phyloP scores from a whole-genome alignment of 1,140 invertebrate species.

The Drosophila fuyamai region DNA sequence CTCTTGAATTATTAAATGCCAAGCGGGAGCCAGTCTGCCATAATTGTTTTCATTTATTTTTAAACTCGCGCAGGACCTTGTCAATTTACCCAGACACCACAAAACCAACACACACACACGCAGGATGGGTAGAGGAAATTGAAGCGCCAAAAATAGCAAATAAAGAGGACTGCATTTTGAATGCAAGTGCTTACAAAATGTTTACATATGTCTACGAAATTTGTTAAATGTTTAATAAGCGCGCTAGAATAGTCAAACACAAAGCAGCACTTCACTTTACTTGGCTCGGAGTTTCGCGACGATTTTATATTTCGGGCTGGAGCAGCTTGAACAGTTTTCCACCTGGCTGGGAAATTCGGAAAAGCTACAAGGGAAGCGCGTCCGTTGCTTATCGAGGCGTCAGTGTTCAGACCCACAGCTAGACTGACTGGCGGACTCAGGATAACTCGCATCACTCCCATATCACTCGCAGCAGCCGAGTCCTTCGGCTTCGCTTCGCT shows the following conservation, averaged over 20 bases:
- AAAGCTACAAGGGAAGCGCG: conserved; percentile 26
- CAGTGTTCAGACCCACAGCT: conserved; percentile 60
- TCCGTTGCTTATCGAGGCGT: conserved; percentile 45
- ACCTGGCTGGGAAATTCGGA: conserved; percentile 42
- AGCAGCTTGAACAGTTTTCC: conserved; percentile 37
- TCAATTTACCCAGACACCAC: conserved; percentile 44
- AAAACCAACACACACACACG: conserved; percentile 11
- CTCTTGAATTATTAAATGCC: conserved; percentile 29
- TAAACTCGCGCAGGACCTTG: conserved; percentile 58
- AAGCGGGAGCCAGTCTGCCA: conserved; percentile 14
- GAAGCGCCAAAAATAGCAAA: conserved; percentile 47
- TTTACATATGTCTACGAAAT: conserved; percentile 3
- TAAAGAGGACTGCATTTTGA: conserved; percentile 4
- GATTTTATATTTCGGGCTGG: conserved; percentile 26
- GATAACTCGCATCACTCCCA: conserved; percentile 19
- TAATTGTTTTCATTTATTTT: conserved; percentile 74
- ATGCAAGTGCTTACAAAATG: conserved; percentile 16
- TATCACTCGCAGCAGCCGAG: conserved; percentile 34
- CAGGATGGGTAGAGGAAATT: conserved; percentile 5
- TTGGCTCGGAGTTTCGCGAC: conserved; percentile 28
- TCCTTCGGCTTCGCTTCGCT: conserved; percentile 55
- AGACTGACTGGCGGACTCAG: conserved; percentile 58
- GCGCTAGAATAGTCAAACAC: conserved; percentile 4
- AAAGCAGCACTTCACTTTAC: conserved; percentile 46
- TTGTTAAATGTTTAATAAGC: not conserved